These are phyloP conservation scores for Cheilosia vernalis DNA, from an alignment of 2,888 invertebrate species.

Conservation along the genomic window DNA sequence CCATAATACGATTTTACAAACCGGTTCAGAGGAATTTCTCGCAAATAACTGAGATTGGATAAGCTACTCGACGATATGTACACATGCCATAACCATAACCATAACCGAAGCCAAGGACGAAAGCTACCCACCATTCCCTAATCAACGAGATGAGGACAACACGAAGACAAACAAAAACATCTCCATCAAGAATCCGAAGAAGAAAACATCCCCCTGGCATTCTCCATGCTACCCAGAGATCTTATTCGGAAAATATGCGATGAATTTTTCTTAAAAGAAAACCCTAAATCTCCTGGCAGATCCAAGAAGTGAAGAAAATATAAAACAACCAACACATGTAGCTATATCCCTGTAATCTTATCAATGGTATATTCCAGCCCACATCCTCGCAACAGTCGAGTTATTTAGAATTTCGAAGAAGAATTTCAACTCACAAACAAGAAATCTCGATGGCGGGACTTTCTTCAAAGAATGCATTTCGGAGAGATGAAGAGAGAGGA, in stretches of 20 bases:
- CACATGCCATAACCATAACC: conserved; percentile 34
- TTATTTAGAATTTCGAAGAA: conserved; percentile 74
- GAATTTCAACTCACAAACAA: conserved; percentile 71
- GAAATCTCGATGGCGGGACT: conserved; percentile 60
- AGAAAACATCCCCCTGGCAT: conserved; percentile 56
- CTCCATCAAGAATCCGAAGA: conserved; percentile 65
- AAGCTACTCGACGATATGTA: conserved; percentile 1
- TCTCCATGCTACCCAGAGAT: conserved; percentile 48
- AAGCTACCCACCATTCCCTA: conserved; percentile 19
- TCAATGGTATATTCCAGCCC: conserved; percentile 66
- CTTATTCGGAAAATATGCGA: conserved; percentile 64
- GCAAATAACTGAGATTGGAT: conserved; percentile 31
- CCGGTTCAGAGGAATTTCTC: conserved; percentile 33
- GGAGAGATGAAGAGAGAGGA: conserved; percentile 8
- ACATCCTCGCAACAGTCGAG: conserved; percentile 57
- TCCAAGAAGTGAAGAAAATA: conserved; percentile 38
- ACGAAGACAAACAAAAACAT: conserved; percentile 18
- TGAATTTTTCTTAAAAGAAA: conserved; percentile 67
- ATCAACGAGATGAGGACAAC: neutral
- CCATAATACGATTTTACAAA: conserved; percentile 40
- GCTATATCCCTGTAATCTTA: conserved; percentile 60
- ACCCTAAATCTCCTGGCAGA: conserved; percentile 43
- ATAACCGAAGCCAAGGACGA: conserved; percentile 56
- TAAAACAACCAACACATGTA: conserved; percentile 40
- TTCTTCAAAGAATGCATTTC: conserved; percentile 69